Evolutionary conservation across 2,113 vertebrate species (phyloP).

Genomic region (Chaetura pelagica): DNA sequence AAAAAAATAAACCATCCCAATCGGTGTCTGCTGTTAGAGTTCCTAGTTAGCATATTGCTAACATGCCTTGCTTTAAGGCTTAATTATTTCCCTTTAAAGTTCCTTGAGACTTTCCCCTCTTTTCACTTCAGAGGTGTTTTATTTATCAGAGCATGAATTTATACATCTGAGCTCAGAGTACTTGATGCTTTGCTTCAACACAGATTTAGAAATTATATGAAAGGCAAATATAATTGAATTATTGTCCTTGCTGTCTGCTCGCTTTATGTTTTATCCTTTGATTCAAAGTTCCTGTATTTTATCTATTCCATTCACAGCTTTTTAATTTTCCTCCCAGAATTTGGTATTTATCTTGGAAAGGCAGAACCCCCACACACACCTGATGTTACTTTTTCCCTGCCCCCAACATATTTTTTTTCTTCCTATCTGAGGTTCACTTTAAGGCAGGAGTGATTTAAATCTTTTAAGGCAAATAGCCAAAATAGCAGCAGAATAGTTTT

Average conservation of each 20-base stretch:
- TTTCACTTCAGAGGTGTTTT: background rate
- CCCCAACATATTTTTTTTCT: background rate
- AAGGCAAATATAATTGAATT: slow-evolving; percentile 49
- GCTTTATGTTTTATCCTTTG: background rate
- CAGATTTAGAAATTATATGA: background rate
- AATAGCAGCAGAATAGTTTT: background rate
- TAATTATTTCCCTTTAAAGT: background rate
- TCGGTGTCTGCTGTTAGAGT: background rate
- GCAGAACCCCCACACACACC: background rate
- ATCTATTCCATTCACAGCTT: background rate
- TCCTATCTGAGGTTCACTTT: background rate
- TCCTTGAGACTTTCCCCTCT: background rate
- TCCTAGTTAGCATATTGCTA: background rate
- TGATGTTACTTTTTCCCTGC: background rate
- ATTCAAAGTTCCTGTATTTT: background rate
- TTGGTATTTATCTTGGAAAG: background rate
- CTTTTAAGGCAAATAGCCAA: background rate
- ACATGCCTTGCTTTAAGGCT: background rate
- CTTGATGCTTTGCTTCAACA: background rate
- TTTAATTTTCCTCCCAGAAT: background rate
- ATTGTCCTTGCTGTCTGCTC: background rate
- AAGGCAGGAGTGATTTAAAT: background rate
- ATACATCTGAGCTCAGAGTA: slow-evolving; percentile 1
- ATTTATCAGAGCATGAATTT: slow-evolving; percentile 28
- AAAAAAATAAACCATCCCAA: background rate